A percentile compares a stretch with the other conserved stretches of the same genome.
Conservation (phyloP, 2,113 vertebrate species). For the Thryonomys swinderianus region DNA sequence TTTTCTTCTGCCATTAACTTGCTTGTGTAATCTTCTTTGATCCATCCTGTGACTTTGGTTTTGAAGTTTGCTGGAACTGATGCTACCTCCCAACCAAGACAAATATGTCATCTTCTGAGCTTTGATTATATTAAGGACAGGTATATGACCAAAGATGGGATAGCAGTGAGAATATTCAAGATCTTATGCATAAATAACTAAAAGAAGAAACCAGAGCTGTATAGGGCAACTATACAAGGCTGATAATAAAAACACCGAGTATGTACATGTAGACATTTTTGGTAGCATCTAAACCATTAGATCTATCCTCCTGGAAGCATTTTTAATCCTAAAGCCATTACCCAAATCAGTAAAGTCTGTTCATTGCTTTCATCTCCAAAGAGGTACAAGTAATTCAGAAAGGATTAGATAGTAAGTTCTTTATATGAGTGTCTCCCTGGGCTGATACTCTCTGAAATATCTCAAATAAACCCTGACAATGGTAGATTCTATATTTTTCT, state of each 20-base stretch:
- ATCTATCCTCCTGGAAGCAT: not conserved
- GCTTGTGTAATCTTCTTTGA: not conserved
- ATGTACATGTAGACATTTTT: not conserved
- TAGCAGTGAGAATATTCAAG: not conserved
- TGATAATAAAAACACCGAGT: not conserved
- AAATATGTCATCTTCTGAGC: not conserved
- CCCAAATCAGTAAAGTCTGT: not conserved
- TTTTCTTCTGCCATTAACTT: not conserved
- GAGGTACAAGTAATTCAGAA: not conserved
- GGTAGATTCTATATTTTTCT: not conserved
- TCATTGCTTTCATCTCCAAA: slow-evolving; percentile 19
- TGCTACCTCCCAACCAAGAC: not conserved
- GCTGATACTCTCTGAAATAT: not conserved
- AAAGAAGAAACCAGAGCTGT: not conserved
- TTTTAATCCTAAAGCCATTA: slow-evolving; percentile 22
- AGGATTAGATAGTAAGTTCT: not conserved
- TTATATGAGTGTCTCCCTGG: not conserved
- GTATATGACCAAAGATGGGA: not conserved
- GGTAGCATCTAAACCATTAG: not conserved
- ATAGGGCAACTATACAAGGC: not conserved
- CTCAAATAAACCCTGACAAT: not conserved
- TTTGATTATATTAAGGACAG: not conserved
- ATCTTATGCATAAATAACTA: not conserved
- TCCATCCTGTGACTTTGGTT: not conserved
- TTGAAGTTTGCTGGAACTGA: not conserved